These are phyloP conservation scores for Stomatorhinus ivindoensis DNA, from an alignment of 2,113 vertebrate species.

Conservation along the genomic window DNA sequence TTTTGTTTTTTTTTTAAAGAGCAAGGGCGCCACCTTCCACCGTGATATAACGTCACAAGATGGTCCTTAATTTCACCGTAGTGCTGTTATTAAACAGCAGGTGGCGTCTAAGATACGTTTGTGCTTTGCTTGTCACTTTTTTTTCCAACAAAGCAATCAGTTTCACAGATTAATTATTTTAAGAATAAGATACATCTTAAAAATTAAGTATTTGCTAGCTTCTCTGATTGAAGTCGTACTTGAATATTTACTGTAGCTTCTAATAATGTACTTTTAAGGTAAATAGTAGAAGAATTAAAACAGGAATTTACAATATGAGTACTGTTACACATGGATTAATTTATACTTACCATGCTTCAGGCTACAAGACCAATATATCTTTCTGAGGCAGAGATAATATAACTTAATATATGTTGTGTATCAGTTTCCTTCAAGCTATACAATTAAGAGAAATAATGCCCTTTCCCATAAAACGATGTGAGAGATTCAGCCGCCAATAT, in stretches of 20 bases:
- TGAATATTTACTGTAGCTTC: background rate
- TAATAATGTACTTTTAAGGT: background rate
- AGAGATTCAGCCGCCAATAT: background rate
- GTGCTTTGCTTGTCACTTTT: background rate
- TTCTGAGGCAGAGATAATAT: background rate
- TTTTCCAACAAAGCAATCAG: background rate
- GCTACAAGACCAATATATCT: background rate
- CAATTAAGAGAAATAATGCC: background rate
- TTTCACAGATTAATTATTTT: background rate
- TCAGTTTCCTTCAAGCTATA: background rate
- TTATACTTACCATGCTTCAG: background rate
- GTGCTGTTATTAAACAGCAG: background rate
- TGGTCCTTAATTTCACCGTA: background rate
- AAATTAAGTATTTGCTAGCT: background rate
- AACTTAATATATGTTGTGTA: background rate
- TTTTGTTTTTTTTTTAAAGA: background rate
- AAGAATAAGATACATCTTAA: background rate
- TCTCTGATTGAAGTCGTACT: background rate
- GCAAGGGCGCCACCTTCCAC: conserved; percentile 11
- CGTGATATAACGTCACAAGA: background rate
- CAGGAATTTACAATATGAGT: background rate
- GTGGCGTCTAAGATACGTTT: conserved; percentile 14
- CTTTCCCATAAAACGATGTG: conserved; percentile 2
- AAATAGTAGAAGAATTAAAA: background rate
- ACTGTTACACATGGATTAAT: background rate